Evolutionary conservation across 2,888 invertebrate genomes (phyloP), one percentile per base, ranked within the genome.

Genomic region (Callimorpha dominula): DNA sequence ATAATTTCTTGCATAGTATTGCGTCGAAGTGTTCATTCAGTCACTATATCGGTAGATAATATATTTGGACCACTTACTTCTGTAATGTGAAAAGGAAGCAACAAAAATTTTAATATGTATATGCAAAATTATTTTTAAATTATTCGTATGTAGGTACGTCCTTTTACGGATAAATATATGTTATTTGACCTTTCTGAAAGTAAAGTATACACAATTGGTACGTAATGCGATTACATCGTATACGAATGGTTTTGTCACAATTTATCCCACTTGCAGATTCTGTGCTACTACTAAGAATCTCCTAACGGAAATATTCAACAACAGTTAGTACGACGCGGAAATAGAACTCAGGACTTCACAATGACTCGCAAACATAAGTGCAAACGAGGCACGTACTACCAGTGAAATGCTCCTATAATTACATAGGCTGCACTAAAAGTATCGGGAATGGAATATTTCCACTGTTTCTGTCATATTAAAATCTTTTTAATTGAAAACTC

Each of bases 1-100:
- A 72, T 68, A 54, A 31, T 31, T 64, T 40, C 40, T 54, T 46
- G 54, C 64, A 63, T 20, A 67, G n/a, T 9, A 64, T 43, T 49
- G 54, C n/a, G 11, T 62, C 12, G 50, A 67, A 42, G 12, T 50
- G 31, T 31, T 31, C n/a, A 40, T 63, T 40, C n/a, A 12, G 50
- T 31, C 15, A 46, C 42, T 68, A 31, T 40, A 15, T n/a, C 50
- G 31, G 31, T 31, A 31, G 31, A 0, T 49, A 65, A 31, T 42
- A 67, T 52, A 42, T 54, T 67, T 67, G 54, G 9, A 46, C 54
- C 8, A 68, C 62, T 57, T 67, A 20, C 57, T 68, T 20, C 8
- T 40, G 12, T 43, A 42, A 65, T 5, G 50, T 15, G 31, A 50
- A 17, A 52, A 17, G 52, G n/a, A 52, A 17, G 15, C 42, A 40